Base-by-base conservation (phyloP, 2,888 invertebrate genomes). In the Magallana nippona region DNA sequence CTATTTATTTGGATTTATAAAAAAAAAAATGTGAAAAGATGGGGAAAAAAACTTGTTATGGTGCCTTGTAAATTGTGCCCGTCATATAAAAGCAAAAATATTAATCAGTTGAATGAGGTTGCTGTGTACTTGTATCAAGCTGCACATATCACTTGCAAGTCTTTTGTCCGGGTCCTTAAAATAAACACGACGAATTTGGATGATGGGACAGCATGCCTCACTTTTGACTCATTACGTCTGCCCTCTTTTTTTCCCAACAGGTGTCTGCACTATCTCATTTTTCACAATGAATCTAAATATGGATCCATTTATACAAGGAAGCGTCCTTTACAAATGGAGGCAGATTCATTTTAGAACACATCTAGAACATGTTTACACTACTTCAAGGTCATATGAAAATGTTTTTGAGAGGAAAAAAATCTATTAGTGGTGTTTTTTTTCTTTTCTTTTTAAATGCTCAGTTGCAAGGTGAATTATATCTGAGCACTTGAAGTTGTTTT, bases 351-450 rank as follows among this genome's bases (percentile, higher is more conserved):
- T 60, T n/a, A 60, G n/a, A 60, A 13, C 15, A 71, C 22, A 22
- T 71, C 15, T 19, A 13, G 71, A 71, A 71, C 71, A 27, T 71
- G 71, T 71, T 71, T 71, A 71, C 71, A 71, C 2, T 27, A 15
- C 27, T 71, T 71, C 71, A 71, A 71, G 71, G 71, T 71, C 71
- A 27, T 71, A 71, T 71, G 71, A 32, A 71, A 71, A 71, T 71
- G 22, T 71, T 71, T 63, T 27, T 71, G 15, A 13, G n/a, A 63
- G 15, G 60, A 19, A 19, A 17, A n/a, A 60, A 60, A 71, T 27
- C 22, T 71, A 32, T 32, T 71, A 22, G 22, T 27, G 11, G 32
- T 22, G 22, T 71, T 27, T 10, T 15, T 32, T 11, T 27, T 15
- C 22, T 71, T 27, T 63, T 27, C n/a, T n/a, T 71, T 71, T 63